These are phyloP conservation scores for Spilarctia lutea DNA, from an alignment of 2,888 invertebrate genomes.

Conservation along the genomic window DNA sequence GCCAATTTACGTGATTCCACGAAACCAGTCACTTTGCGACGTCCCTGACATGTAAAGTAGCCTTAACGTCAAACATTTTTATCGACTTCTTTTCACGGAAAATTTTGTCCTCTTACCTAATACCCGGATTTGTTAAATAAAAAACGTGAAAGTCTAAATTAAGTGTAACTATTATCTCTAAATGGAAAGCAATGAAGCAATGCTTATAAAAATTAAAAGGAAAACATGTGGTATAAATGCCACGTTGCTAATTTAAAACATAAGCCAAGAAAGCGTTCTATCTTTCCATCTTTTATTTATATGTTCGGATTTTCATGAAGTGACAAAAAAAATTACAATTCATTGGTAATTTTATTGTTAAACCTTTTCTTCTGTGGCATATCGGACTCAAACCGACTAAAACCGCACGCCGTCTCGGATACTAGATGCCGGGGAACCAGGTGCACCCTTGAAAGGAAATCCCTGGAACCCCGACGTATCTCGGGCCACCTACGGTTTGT, in stretches of 20 bases:
- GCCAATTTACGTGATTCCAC: conserved; percentile 48
- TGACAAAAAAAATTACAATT: conserved; percentile 58
- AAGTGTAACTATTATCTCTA: conserved; percentile 26
- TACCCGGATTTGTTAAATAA: background rate
- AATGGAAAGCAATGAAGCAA: conserved; percentile 43
- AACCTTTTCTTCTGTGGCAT: no score
- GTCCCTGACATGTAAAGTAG: conserved; percentile 13
- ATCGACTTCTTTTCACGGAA: conserved; percentile 3
- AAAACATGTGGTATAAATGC: conserved; percentile 63
- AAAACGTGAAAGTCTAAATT: conserved; percentile 7
- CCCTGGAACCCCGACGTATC: no score
- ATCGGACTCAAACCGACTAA: no score
- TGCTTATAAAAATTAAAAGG: conserved; percentile 67
- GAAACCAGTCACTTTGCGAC: conserved; percentile 30
- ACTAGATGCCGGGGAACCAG: no score
- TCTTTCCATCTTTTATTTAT: conserved; percentile 49
- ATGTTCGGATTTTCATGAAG: conserved; percentile 61
- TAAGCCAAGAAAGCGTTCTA: conserved; percentile 47
- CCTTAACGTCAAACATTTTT: conserved; percentile 15
- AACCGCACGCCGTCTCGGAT: no score
- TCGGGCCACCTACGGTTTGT: no score
- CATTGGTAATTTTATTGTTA: conserved; percentile 48
- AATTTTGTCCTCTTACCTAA: background rate
- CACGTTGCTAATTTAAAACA: conserved; percentile 41
- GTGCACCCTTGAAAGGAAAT: no score